These are phyloP conservation scores for Chaetodon auriga DNA, from an alignment of 2,113 vertebrate species.

Conservation along the genomic window DNA sequence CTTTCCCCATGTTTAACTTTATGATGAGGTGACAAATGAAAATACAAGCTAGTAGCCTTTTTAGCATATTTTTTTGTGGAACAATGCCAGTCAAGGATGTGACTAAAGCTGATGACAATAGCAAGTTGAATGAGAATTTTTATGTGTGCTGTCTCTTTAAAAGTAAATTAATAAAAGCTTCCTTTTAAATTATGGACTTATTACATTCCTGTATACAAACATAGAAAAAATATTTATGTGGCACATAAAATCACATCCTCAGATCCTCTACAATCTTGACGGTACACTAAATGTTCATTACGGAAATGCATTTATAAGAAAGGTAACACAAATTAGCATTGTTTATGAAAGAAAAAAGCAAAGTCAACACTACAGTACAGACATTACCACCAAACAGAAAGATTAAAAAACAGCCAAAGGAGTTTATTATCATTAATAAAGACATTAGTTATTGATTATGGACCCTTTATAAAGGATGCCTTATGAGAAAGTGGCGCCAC, in stretches of 20 bases:
- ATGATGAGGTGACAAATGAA: background rate
- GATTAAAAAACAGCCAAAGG: background rate
- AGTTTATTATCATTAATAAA: background rate
- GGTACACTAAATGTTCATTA: background rate
- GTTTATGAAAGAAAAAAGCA: background rate
- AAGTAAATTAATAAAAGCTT: background rate
- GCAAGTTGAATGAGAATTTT: background rate
- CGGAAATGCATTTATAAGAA: no score
- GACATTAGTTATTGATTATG: background rate
- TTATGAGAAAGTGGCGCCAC: no score
- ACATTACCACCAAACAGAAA: background rate
- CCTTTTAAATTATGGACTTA: background rate
- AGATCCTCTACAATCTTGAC: background rate
- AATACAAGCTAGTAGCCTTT: background rate
- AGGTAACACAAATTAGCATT: background rate
- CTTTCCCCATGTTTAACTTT: background rate
- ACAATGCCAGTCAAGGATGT: background rate
- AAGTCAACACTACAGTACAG: background rate
- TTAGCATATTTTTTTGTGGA: background rate
- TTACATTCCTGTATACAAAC: background rate
- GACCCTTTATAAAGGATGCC: no score
- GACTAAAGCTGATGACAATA: background rate
- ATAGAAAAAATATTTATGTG: background rate
- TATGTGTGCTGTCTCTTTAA: background rate
- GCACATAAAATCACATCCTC: background rate